Conservation (phyloP, 2,113 vertebrate species). For the Lophotis ruficrista region DNA sequence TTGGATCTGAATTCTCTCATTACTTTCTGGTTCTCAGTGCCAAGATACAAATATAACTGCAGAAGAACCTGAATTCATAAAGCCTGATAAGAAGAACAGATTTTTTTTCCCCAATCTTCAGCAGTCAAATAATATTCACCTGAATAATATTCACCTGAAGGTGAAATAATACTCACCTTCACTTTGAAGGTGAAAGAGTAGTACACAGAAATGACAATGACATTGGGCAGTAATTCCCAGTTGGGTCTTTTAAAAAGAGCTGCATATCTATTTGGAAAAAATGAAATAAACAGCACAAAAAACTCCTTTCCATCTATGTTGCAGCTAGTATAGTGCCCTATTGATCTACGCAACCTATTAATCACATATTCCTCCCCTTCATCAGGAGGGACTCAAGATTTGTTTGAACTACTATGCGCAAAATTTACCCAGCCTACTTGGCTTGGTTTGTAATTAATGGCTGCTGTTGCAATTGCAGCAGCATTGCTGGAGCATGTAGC, state of each 20-base stretch:
- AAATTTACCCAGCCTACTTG: not conserved
- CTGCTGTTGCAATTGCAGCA: not conserved
- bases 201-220: not conserved
- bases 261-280: not conserved
- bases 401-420: not conserved
- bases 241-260: not conserved
- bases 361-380: not conserved
- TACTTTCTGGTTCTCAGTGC: not conserved
- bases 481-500: fast-evolving
- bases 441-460: not conserved
- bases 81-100: not conserved
- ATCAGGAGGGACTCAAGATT: not conserved
- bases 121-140: not conserved
- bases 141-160: not conserved
- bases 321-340: not conserved
- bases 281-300: not conserved
- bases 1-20: not conserved
- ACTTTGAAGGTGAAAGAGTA: not conserved
- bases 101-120: not conserved
- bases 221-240: not conserved
- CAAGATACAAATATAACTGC: not conserved
- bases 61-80: not conserved
- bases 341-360: not conserved
- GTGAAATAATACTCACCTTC: not conserved
- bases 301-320: not conserved